phyloP scores from a whole-genome alignment of 2,113 vertebrate genomes.

The Marmota flaviventris region DNA sequence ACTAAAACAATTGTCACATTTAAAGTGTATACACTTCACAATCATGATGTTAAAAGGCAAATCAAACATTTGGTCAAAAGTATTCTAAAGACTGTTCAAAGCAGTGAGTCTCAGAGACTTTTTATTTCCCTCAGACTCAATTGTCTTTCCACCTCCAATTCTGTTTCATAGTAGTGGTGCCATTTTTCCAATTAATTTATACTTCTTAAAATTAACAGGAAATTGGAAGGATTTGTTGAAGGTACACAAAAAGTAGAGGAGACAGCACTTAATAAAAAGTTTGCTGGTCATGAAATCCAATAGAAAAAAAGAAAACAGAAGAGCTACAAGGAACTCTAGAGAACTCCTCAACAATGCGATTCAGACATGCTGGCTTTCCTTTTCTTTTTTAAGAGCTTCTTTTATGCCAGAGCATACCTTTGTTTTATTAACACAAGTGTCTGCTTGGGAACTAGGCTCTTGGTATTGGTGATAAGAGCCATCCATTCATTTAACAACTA shows the following conservation, averaged over 20 bases:
- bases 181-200: not conserved
- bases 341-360: rapidly evolving
- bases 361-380: not conserved
- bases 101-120: not conserved
- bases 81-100: not conserved
- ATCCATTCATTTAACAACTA: not conserved
- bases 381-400: not conserved
- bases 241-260: not conserved
- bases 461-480: not conserved
- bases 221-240: not conserved
- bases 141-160: not conserved
- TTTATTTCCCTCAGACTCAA: not conserved
- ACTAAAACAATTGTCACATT: not conserved
- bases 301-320: not conserved
- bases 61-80: not conserved
- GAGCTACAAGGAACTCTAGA: too few relatives aligned
- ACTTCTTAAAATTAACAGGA: not conserved
- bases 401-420: not conserved
- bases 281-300: not conserved
- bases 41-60: not conserved
- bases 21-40: not conserved
- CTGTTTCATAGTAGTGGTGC: not conserved
- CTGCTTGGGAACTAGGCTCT: not conserved
- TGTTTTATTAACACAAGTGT: not conserved
- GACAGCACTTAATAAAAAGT: not conserved